phyloP scores from a whole-genome alignment of 2,888 invertebrate species.

The Cistogaster globosa region DNA sequence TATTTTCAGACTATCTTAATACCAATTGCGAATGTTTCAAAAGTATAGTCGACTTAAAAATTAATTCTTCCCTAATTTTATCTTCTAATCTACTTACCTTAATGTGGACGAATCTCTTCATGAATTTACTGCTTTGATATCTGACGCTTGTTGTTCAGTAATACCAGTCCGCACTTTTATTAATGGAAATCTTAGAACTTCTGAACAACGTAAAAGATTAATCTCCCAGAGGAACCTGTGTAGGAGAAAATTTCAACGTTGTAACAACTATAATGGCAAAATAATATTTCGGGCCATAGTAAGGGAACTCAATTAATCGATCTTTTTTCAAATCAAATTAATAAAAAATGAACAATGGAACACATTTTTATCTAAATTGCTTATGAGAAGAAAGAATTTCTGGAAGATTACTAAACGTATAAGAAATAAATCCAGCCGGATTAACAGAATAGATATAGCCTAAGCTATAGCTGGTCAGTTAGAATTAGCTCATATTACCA shows the following conservation, averaged over 20 bases:
- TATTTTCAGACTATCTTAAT: neutral
- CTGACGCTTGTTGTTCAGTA: no score
- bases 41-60: neutral
- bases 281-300: neutral
- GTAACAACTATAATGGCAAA: neutral
- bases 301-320: neutral
- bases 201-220: neutral
- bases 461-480: neutral
- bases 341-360: neutral
- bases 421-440: neutral
- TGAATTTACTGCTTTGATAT: no score
- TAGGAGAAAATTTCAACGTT: constrained; percentile 4
- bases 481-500: neutral
- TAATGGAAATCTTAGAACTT: neutral
- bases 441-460: neutral
- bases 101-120: neutral
- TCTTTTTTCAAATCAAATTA: neutral
- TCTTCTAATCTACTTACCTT: neutral
- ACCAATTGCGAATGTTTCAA: neutral
- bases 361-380: neutral
- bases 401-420: neutral
- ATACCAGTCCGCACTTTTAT: no score
- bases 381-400: neutral
- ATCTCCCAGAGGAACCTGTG: neutral
- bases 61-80: neutral